Percentiles rank a stretch among this genome's conserved stretches.
phyloP scores from a whole-genome alignment of 2,888 invertebrate genomes.

The Rhyacophila evoluta region DNA sequence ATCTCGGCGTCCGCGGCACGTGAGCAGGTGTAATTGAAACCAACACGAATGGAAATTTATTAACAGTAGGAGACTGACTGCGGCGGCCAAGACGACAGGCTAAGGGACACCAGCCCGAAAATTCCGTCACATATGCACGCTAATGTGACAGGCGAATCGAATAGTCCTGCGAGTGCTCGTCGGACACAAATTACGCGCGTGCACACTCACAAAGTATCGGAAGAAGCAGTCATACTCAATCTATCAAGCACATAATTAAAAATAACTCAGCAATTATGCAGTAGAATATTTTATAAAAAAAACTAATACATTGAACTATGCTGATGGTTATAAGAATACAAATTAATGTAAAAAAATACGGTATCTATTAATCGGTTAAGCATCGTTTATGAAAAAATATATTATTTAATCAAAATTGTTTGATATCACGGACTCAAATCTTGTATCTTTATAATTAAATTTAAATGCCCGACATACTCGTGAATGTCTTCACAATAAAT shows the following conservation, averaged over 20 bases:
- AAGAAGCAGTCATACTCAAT: slow-evolving; percentile 44
- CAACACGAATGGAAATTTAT: slow-evolving; percentile 33
- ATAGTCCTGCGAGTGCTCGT: slow-evolving; percentile 34
- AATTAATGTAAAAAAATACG: no score
- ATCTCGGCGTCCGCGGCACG: slow-evolving; percentile 42
- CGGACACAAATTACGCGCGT: slow-evolving; percentile 23
- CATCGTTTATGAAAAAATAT: no score
- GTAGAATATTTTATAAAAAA: no score
- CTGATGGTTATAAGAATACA: no score
- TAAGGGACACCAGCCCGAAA: slow-evolving; percentile 44
- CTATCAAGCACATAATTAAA: neutral
- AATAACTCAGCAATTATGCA: no score
- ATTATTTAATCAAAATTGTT: no score
- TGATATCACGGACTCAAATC: no score
- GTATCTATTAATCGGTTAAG: no score
- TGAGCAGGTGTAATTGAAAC: slow-evolving; percentile 34
- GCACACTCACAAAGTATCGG: slow-evolving; percentile 35
- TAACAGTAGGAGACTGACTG: neutral
- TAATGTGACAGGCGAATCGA: slow-evolving; percentile 53
- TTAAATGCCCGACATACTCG: no score
- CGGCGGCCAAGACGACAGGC: neutral
- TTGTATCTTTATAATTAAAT: no score
- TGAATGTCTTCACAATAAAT: no score
- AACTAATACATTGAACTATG: no score
- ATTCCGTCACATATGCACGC: slow-evolving; percentile 52